phyloP scores from a whole-genome alignment of 1,140 invertebrate genomes.

The Tenebrio molitor region DNA sequence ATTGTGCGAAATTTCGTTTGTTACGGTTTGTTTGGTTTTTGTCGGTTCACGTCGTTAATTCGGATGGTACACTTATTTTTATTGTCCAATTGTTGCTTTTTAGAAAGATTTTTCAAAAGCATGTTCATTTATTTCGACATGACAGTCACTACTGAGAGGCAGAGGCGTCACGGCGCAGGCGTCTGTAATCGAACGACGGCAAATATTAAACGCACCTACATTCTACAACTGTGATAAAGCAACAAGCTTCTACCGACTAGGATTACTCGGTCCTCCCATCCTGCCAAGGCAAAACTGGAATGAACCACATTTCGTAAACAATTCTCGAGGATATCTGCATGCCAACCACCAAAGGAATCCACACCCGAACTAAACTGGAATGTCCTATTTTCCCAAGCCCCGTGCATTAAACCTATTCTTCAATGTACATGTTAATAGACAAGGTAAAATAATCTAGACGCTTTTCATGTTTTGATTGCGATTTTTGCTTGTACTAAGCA shows the following conservation, averaged over 20 bases:
- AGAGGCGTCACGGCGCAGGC: slow-evolving; percentile 39
- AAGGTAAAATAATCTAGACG: too few relatives aligned
- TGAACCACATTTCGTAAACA: too few relatives aligned
- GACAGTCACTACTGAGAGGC: slow-evolving; percentile 44
- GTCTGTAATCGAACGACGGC: slow-evolving; percentile 38
- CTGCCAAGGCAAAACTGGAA: too few relatives aligned
- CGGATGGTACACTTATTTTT: slow-evolving; percentile 19
- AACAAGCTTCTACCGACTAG: background rate
- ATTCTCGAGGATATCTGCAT: too few relatives aligned
- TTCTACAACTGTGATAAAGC: background rate
- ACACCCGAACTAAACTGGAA: too few relatives aligned
- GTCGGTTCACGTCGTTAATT: slow-evolving; percentile 13
- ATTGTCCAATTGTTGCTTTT: slow-evolving; percentile 22
- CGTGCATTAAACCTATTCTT: too few relatives aligned
- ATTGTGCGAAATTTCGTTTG: slow-evolving; percentile 7
- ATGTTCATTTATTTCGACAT: slow-evolving; percentile 39
- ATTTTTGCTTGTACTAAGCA: too few relatives aligned
- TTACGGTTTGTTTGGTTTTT: background rate
- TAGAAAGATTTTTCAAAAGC: slow-evolving; percentile 16
- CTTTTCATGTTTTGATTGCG: too few relatives aligned
- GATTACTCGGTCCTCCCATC: too few relatives aligned
- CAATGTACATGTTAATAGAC: too few relatives aligned
- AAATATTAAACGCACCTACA: slow-evolving; percentile 39
- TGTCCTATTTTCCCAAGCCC: too few relatives aligned
- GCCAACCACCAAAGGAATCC: too few relatives aligned